Percentiles rank a stretch among this genome's conserved stretches.
These are phyloP conservation scores for Hippoglossus hippoglossus DNA, from an alignment of 2,797 vertebrate genomes.

Conservation along the genomic window DNA sequence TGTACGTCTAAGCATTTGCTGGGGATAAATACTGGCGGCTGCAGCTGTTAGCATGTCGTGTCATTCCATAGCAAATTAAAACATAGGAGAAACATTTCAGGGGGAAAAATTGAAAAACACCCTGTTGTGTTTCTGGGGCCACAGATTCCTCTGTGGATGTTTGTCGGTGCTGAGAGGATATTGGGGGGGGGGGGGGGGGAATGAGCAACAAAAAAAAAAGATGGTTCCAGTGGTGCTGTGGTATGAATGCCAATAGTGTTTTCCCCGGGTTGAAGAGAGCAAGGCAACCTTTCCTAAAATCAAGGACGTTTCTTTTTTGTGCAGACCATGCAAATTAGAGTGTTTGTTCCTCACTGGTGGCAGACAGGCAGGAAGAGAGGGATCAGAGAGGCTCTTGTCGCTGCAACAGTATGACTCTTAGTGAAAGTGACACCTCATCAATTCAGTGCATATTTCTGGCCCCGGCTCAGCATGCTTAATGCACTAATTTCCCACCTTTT, in stretches of 20 bases:
- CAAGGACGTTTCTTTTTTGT: slow-evolving; percentile 79
- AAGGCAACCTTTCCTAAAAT: slow-evolving; percentile 81
- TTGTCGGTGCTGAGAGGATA: slow-evolving; percentile 43
- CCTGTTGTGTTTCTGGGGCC: slow-evolving; percentile 52
- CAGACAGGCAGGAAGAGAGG: slow-evolving; percentile 73
- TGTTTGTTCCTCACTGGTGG: slow-evolving; percentile 77
- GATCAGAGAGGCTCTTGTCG: slow-evolving; percentile 82
- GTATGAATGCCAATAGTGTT: slow-evolving; percentile 63
- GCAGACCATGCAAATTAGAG: slow-evolving; percentile 75
- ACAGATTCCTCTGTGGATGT: slow-evolving; percentile 54
- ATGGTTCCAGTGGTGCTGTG: slow-evolving; percentile 29
- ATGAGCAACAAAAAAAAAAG: slow-evolving; percentile 1
- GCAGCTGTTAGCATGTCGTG: slow-evolving; percentile 73
- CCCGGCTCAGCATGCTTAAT: slow-evolving; percentile 79
- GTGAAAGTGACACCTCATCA: slow-evolving; percentile 87
- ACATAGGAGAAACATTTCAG: slow-evolving; percentile 63
- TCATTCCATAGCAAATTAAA: slow-evolving; percentile 73
- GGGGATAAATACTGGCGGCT: slow-evolving; percentile 73
- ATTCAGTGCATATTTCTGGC: slow-evolving; percentile 85
- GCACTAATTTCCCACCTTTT: slow-evolving; percentile 67
- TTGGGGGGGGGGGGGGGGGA: background rate
- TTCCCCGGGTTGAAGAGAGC: slow-evolving; percentile 66
- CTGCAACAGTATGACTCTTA: slow-evolving; percentile 84
- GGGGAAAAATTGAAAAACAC: slow-evolving; percentile 28
- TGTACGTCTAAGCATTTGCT: slow-evolving; percentile 77